Percentiles rank a stretch among this genome's conserved stretches.
phyloP scores from a whole-genome alignment of 1,140 invertebrate species.

The Ostrea edulis region DNA sequence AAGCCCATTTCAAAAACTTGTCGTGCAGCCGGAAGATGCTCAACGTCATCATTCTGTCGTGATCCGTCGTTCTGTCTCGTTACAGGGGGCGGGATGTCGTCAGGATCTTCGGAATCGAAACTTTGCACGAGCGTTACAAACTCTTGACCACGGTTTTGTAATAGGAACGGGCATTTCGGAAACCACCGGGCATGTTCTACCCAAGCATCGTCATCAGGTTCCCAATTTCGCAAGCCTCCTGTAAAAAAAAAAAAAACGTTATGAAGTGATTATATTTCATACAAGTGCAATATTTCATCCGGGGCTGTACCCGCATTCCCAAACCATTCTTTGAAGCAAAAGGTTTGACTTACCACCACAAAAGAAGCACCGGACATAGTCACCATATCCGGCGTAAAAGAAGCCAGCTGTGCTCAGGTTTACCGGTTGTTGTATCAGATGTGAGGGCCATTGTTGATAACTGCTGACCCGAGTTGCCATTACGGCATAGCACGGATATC shows the following conservation, averaged over 20 bases:
- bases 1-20: background rate
- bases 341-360: constrained; percentile 18
- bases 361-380: constrained; percentile 45
- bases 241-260: constrained; percentile 57
- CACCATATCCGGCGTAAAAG: constrained; percentile 41
- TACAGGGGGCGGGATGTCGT: background rate
- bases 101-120: background rate
- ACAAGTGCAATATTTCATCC: background rate
- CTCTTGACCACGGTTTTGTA: background rate
- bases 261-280: background rate
- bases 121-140: background rate
- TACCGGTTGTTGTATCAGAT: constrained; percentile 11
- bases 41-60: background rate
- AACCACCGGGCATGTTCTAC: constrained; percentile 66
- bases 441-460: constrained; percentile 34
- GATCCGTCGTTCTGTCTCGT: background rate
- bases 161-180: constrained; percentile 53
- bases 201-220: constrained; percentile 63
- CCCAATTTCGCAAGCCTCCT: constrained; percentile 63
- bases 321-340: background rate
- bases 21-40: background rate
- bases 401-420: constrained; percentile 39
- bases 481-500: constrained; percentile 30
- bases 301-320: background rate
- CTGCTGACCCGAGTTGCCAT: constrained; percentile 29